Evolutionary conservation across 2,888 invertebrate genomes (phyloP), one percentile per base, ranked within the genome.

Genomic region (Drosophila buzzatii): DNA sequence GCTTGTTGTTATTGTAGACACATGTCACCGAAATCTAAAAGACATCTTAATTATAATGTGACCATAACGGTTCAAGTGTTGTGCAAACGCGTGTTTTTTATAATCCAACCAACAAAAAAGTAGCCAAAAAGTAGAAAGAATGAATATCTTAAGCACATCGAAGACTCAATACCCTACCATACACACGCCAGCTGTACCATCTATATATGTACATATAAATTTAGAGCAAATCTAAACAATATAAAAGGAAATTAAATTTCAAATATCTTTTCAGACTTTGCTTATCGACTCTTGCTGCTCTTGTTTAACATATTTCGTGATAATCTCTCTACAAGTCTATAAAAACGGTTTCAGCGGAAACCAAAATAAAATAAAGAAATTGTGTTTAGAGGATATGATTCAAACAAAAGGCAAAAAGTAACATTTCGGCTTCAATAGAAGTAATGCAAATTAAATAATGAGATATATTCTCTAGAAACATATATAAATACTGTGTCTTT

Each of bases 41-140:
- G 57, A 76, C 71, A 76, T 78, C 77, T 77, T 76, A 80, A 77
- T 80, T 80, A 77, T 55, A 77, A 70, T 76, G 57, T 62, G 63
- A 57, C 79, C 76, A 75, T 80, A 77, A 75, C 56, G 45, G 70
- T 61, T 66, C 23, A 65, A 63, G 76, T 80, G 70, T 67, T 62
- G 35, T 42, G 70, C 37, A 45, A 67, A 59, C 67, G 73, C 79
- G 74, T 76, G 72, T 75, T 55, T 64, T 6, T 56, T 67, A 37
- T 47, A 53, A 68, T 44, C 58, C 70, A 44, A 55, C 60, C 47
- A 66, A n/a, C 18, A 59, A 52, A 45, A 67, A 27, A 9, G 39
- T 39, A 33, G 18, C 33, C 14, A 33, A 44, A 33, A 18, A 33
- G 3, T 6, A 18, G 1, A 33, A 31, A 44, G 33, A 57, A 57